Evolutionary conservation across 2,113 vertebrate genomes (phyloP), one percentile per base, ranked within the genome.

Genomic region (Microcebus jonahi): DNA sequence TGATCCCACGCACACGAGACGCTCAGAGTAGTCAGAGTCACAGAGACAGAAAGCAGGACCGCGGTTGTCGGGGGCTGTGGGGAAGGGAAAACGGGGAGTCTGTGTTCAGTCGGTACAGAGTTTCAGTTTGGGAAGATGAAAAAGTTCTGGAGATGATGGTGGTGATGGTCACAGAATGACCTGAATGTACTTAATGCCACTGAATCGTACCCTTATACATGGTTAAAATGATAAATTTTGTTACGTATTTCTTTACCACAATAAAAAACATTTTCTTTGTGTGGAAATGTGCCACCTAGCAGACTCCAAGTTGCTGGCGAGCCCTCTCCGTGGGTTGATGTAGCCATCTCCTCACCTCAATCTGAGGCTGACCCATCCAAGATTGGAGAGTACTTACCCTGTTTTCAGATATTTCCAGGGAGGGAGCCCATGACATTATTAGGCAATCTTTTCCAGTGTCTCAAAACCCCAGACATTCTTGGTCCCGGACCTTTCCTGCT

Each of bases 391-490:
- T 15, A 25, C 65, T 95, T 96, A 91, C 61, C 91, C 95, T 94
- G 68, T 93, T 96, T 95, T 77, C 96, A 97, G 96, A 95, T 90
- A 88, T 95, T 97, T 97, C 96, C 97, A 94, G 97, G 95, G 97
- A 96, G 67, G 75, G 80, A 92, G 95, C 91, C 88, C 87, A 65
- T 92, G 73, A 36, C 53, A n/a, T 94, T 68, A 95, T 85, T 92
- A 96, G 90, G 71, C 95, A 97, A 96, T 95, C 94, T 96, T 97
- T 97, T 95, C 96, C 97, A 97, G 93, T 68, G 94, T 94, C 93
- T 98, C 87, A 83, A 95, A 97, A 93, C 82, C 94, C 94, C 94
- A 97, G 97, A 97, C 94, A 96, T 92, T 97, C 97, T 86, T 97
- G 92, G 77, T 83, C 91, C 45, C 82, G 96, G 91, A 81, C 76